Conservation (phyloP, 2,888 invertebrate species). For the Melieria omissa region DNA sequence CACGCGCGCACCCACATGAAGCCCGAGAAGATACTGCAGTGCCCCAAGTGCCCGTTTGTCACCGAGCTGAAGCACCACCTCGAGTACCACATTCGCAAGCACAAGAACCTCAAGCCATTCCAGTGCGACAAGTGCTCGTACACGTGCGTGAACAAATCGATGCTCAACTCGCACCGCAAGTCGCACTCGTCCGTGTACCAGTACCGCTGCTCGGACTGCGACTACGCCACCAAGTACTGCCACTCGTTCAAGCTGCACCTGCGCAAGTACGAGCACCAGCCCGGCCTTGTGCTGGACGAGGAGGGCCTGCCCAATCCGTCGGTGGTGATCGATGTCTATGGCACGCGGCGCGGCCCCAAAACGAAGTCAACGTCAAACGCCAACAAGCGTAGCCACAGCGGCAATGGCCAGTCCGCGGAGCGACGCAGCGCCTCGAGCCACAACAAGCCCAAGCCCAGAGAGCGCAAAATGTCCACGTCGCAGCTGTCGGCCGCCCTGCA, state of each 20-base stretch:
- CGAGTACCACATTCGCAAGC: conserved; percentile 96
- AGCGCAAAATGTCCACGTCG: conserved; percentile 38
- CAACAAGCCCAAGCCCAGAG: background rate
- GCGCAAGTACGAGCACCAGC: conserved; percentile 89
- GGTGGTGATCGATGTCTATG: conserved; percentile 90
- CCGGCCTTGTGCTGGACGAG: conserved; percentile 88
- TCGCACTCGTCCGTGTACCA: conserved; percentile 94
- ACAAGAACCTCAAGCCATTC: conserved; percentile 94
- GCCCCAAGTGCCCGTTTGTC: conserved; percentile 94
- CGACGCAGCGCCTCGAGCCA: conserved; percentile 31
- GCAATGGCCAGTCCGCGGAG: conserved; percentile 36
- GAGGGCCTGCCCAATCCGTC: conserved; percentile 90
- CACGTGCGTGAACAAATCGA: conserved; percentile 97
- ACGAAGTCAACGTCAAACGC: conserved; percentile 64
- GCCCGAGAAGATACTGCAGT: conserved; percentile 89
- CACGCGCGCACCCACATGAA: conserved; percentile 93
- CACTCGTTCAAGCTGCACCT: conserved; percentile 96
- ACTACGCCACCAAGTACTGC: conserved; percentile 97
- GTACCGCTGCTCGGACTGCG: conserved; percentile 92
- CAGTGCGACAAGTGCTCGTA: conserved; percentile 91
- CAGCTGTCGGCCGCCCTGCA: conserved; percentile 62
- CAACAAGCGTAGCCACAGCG: conserved; percentile 8
- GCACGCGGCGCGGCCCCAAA: conserved; percentile 88
- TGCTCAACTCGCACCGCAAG: conserved; percentile 98
- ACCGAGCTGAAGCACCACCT: conserved; percentile 99